Evolutionary conservation across 2,797 vertebrate species (phyloP).

Genomic region (Chrysocyon brachyurus): DNA sequence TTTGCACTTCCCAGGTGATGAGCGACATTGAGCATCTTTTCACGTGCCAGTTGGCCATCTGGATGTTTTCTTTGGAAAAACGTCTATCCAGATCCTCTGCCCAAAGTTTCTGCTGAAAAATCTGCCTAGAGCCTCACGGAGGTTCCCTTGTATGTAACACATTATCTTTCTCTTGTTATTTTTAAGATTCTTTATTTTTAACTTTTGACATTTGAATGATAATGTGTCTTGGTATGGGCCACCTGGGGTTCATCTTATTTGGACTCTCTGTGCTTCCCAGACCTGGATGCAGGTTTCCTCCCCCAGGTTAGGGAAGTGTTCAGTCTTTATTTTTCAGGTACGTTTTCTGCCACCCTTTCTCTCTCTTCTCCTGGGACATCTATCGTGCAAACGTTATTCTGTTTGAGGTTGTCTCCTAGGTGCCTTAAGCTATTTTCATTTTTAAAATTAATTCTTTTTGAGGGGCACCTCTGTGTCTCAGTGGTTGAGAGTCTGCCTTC

Average conservation of each 20-base stretch:
- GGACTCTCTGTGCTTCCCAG: neutral
- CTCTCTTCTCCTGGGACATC: neutral
- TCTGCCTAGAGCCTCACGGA: neutral
- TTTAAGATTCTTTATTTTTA: neutral
- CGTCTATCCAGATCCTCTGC: neutral
- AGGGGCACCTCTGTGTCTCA: no score
- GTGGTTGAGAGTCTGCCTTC: no score
- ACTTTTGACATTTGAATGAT: neutral
- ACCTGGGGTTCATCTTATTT: neutral
- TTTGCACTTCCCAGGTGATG: neutral
- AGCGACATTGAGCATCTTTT: neutral
- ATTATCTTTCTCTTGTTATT: neutral
- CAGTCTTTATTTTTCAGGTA: neutral
- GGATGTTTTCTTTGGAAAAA: neutral
- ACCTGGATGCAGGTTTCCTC: neutral
- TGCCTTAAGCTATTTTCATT: neutral
- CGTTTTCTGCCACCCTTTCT: neutral
- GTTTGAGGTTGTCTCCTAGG: neutral
- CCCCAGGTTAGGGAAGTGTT: neutral
- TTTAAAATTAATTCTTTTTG: neutral
- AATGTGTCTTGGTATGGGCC: neutral
- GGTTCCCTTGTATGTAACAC: neutral
- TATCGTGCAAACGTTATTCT: neutral
- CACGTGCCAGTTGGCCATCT: neutral
- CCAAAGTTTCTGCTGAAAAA: neutral